phyloP scores from a whole-genome alignment of 2,113 vertebrate species.

The Oreotrochilus melanogaster region DNA sequence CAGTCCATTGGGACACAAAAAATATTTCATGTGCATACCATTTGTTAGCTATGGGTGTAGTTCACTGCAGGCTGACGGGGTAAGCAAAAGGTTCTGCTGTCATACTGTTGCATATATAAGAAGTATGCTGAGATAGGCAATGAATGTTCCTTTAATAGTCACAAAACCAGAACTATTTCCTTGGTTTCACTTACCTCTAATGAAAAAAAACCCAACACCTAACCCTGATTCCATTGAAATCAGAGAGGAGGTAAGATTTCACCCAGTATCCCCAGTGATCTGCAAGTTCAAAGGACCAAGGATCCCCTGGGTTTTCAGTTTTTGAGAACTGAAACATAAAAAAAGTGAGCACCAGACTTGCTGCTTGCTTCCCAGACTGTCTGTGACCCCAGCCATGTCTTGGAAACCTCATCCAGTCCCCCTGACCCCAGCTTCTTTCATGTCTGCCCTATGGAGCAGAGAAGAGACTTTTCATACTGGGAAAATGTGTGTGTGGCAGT shows the following conservation, averaged over 20 bases:
- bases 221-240: neutral
- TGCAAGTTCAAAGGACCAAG: neutral
- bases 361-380: neutral
- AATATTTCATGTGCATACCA: neutral
- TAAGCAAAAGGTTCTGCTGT: neutral
- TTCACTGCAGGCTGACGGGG: neutral
- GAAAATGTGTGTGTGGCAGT: fast-evolving
- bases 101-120: neutral
- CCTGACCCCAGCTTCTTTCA: neutral
- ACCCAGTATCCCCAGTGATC: neutral
- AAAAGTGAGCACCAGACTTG: neutral
- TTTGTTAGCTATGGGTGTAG: neutral
- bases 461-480: neutral
- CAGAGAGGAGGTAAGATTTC: neutral
- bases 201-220: neutral
- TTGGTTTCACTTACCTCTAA: neutral
- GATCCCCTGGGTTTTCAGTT: neutral
- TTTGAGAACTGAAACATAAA: neutral
- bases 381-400: neutral
- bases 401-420: neutral
- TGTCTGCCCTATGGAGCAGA: neutral
- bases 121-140: neutral
- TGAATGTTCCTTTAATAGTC: neutral
- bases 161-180: neutral
- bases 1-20: neutral